Evolutionary conservation across 2,113 vertebrate genomes (phyloP), one percentile per base, ranked within the genome.

Genomic region (Arizona elegans): DNA sequence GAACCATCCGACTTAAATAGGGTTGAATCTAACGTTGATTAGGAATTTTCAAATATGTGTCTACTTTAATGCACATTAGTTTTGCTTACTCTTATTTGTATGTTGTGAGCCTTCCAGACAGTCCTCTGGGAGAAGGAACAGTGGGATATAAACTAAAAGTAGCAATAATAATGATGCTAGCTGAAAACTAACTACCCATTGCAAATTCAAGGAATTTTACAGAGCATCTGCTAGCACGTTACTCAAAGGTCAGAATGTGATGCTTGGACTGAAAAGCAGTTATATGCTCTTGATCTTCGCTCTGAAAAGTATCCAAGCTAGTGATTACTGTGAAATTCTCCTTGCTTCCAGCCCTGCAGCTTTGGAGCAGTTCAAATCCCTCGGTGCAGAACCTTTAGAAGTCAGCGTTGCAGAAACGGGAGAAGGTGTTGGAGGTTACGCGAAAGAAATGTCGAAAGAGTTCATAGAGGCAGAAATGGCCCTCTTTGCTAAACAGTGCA

Each of bases 361-460:
- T 52, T 93, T 98, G 95, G 97, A 98, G 94, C 97, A 98, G 93
- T 98, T 98, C 93, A 98, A 98, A 95, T 98, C 97, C 0, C 97
- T 98, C 85, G 98, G 97, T 24, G 97, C 96, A 5, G 98, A 98
- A 90, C 96, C 97, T 85, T 95, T 98, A 93, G 97, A 97, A 96
- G 96, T 98, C 26, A 86, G 96, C 24, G 1, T 98, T 87, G 95
- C 95, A 56, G 98, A 98, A 96, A 97, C 96, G 4, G 97, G 97
- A 1, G 98, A 98, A 4, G 97, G 97, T 47, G 96, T 98, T 7
- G 97, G 97, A 15, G 97, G 97, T 62, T 98, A 98, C 38, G 97
- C 98, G 91, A 98, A 98, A 96, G 97, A 98, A 95, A 98, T 97
- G 97, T 98, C 97, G 0, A 96, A 97, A 93, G 98, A 98, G 94